phyloP scores from a whole-genome alignment of 2,888 invertebrate species.

The Stenoptilia bipunctidactyla region DNA sequence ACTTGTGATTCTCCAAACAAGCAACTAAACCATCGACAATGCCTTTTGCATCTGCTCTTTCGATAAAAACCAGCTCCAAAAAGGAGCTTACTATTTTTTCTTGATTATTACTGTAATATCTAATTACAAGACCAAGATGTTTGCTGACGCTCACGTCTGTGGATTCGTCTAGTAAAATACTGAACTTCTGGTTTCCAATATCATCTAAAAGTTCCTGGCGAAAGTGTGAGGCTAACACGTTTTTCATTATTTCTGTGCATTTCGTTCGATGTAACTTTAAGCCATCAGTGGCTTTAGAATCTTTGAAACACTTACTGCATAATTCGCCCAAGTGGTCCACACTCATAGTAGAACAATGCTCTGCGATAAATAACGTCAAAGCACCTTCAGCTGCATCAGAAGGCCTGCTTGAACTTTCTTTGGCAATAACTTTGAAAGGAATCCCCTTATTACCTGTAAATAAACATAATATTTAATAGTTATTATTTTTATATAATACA shows the following conservation, averaged over 20 bases:
- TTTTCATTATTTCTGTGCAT: conserved; percentile 11
- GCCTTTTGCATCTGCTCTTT: conserved; percentile 7
- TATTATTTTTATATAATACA: no score
- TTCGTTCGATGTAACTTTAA: conserved; percentile 11
- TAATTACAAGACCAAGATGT: conserved; percentile 3
- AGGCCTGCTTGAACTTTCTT: no score
- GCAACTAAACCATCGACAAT: conserved; percentile 5
- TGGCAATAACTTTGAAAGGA: no score
- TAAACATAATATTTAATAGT: no score
- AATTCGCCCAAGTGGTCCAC: conserved; percentile 7
- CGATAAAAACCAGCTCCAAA: conserved; percentile 6
- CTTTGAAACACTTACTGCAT: conserved; percentile 8
- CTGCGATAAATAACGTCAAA: conserved; percentile 7
- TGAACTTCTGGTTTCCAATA: conserved; percentile 10
- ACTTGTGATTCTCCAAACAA: neutral
- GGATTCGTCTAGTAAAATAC: conserved; percentile 10
- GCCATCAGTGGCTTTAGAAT: conserved; percentile 9
- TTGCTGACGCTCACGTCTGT: conserved; percentile 8
- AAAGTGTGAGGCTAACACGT: conserved; percentile 12
- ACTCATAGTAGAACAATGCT: conserved; percentile 6
- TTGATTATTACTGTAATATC: conserved; percentile 6
- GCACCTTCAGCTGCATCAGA: no score
- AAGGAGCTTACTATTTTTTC: conserved; percentile 6
- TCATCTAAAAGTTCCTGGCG: conserved; percentile 10
- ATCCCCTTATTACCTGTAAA: no score